phyloP scores from a whole-genome alignment of 2,113 vertebrate species.

The Hemicordylus capensis region DNA sequence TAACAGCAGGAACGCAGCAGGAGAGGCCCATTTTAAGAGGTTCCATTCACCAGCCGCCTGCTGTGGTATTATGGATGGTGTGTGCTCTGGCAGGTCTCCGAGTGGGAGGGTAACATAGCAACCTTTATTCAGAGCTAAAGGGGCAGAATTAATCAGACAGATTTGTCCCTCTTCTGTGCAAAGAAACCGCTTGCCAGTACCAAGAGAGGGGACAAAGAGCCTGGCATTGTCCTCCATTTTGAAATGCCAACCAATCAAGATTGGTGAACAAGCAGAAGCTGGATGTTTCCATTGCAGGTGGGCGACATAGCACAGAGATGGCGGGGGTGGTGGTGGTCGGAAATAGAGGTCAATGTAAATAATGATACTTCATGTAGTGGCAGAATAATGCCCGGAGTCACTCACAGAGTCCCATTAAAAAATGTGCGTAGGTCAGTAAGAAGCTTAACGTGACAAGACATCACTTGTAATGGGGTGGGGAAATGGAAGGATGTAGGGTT shows the following conservation, averaged over 20 bases:
- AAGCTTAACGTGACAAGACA: background rate
- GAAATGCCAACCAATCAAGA: slow-evolving; percentile 66
- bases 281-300: slow-evolving; percentile 2
- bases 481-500: background rate
- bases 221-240: slow-evolving; percentile 66
- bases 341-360: background rate
- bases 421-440: background rate
- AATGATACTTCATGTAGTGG: background rate
- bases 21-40: slow-evolving; percentile 63
- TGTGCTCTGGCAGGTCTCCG: slow-evolving; percentile 64
- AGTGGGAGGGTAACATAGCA: slow-evolving; percentile 69
- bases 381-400: background rate
- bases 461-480: background rate
- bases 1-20: slow-evolving; percentile 55
- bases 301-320: slow-evolving; percentile 23
- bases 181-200: slow-evolving; percentile 60
- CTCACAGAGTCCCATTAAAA: background rate
- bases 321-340: no score
- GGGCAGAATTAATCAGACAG: slow-evolving; percentile 70
- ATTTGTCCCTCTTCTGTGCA: slow-evolving; percentile 65
- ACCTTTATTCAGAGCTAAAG: slow-evolving; percentile 70
- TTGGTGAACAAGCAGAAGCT: slow-evolving; percentile 60
- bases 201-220: slow-evolving; percentile 64
- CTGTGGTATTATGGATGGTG: slow-evolving; percentile 70
- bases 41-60: slow-evolving; percentile 68